Percentiles rank a stretch among this genome's conserved stretches.
Evolutionary conservation across 2,797 vertebrate species (phyloP).

Genomic region (Jordanella pulchra): DNA sequence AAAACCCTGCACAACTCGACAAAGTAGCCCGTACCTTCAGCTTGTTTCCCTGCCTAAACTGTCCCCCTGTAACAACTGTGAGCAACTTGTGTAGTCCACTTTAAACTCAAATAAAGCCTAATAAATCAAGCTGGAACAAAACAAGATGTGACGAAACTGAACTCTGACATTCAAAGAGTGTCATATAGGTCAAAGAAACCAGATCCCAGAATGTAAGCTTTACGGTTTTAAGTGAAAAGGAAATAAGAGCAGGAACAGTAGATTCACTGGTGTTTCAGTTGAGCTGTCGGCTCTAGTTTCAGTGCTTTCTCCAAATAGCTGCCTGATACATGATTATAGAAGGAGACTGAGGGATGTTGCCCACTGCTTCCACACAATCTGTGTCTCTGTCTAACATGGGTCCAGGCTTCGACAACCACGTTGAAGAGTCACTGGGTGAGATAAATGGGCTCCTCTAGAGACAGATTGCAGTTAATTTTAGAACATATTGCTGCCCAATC

Average conservation of each 20-base stretch:
- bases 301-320: conserved; percentile 44
- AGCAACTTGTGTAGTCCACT: neutral
- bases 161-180: conserved; percentile 15
- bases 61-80: neutral
- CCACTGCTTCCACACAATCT: conserved; percentile 39
- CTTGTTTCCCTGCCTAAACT: neutral
- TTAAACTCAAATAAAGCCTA: neutral
- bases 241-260: conserved; percentile 36
- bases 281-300: conserved; percentile 34
- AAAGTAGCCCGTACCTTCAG: neutral
- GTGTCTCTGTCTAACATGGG: conserved; percentile 45
- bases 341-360: conserved; percentile 36
- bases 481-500: conserved; percentile 40
- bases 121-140: neutral
- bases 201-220: conserved; percentile 21
- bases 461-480: conserved; percentile 57
- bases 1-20: neutral
- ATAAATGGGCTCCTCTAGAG: conserved; percentile 52
- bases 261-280: conserved; percentile 36
- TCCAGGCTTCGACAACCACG: conserved; percentile 35
- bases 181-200: conserved; percentile 46
- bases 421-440: conserved; percentile 38
- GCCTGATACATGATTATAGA: conserved; percentile 36
- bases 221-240: conserved; percentile 46
- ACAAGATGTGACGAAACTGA: neutral